Conservation (phyloP, 92 coral and sea anemone species). For the Parazoanthus swiftii region DNA sequence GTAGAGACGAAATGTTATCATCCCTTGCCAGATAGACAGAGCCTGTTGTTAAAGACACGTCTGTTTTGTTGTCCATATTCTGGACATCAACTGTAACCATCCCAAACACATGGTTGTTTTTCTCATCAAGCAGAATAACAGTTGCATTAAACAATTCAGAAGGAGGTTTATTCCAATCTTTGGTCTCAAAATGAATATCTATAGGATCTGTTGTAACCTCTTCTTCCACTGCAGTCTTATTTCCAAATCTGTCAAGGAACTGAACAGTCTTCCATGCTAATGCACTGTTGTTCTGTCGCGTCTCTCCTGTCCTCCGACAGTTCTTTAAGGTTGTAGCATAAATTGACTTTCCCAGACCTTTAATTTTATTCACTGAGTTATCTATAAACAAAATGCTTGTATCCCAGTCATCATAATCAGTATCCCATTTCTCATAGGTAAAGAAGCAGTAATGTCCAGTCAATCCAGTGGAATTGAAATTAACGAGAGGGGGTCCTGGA, state of each 20-base stretch:
- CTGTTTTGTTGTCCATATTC: conserved; percentile 12
- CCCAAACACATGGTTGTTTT: conserved; percentile 66
- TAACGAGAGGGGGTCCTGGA: conserved; percentile 82
- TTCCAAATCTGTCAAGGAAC: conserved; percentile 50
- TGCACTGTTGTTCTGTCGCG: conserved; percentile 56
- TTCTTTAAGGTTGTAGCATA: conserved; percentile 81
- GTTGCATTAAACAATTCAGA: conserved; percentile 69
- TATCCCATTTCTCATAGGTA: conserved; percentile 40
- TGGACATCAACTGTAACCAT: conserved; percentile 60
- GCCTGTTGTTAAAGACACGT: conserved; percentile 54
- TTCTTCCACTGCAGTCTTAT: conserved; percentile 46
- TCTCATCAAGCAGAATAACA: conserved; percentile 75
- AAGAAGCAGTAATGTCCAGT: conserved; percentile 75
- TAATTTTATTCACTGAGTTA: conserved; percentile 48
- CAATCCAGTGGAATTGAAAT: conserved; percentile 67
- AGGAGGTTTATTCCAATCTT: conserved; percentile 80
- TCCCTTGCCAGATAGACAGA: conserved; percentile 60
- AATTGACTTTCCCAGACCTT: conserved; percentile 68
- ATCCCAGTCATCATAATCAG: conserved; percentile 61
- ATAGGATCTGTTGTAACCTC: conserved; percentile 83
- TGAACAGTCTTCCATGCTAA: conserved; percentile 71
- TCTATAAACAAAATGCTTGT: conserved; percentile 65
- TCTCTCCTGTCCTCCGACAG: conserved; percentile 71
- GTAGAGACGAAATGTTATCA: conserved; percentile 47
- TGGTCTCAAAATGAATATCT: conserved; percentile 42